Evolutionary conservation across 2,888 invertebrate genomes (phyloP).

Genomic region (Lepidocyrtinus sp.): DNA sequence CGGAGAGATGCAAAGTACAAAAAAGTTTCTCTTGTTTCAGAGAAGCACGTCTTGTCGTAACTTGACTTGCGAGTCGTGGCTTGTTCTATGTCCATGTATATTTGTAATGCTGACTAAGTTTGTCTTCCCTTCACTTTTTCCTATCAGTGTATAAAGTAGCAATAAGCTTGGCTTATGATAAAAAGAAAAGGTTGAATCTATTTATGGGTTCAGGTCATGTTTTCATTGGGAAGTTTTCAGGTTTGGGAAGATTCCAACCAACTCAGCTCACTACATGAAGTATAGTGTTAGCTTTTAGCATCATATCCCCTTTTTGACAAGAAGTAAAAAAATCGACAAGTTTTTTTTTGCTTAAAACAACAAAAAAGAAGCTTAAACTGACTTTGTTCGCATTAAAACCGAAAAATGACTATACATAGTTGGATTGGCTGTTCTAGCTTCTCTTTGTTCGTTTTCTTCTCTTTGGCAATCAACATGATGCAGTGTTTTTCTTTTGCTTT

Average conservation of each 20-base stretch:
- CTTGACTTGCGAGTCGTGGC: background rate
- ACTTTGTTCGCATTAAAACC: background rate
- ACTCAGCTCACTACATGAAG: conserved; percentile 20
- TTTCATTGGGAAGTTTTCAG: conserved; percentile 57
- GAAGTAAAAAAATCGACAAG: background rate
- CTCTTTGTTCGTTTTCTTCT: conserved; percentile 42
- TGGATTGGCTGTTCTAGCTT: conserved; percentile 29
- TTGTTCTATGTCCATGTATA: background rate
- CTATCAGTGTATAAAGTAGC: background rate
- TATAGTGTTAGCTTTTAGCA: conserved; percentile 43
- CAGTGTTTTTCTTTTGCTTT: conserved; percentile 51
- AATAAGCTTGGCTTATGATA: background rate
- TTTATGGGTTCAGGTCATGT: conserved; percentile 59
- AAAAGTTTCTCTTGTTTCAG: background rate
- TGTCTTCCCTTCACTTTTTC: background rate
- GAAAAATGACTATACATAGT: background rate
- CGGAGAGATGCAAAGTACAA: background rate
- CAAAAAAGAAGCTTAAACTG: background rate
- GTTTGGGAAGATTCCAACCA: conserved; percentile 56
- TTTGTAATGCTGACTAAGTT: background rate
- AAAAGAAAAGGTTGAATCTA: conserved; percentile 50
- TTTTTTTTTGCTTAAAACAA: background rate
- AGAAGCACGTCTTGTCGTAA: background rate
- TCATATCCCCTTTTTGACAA: conserved; percentile 18
- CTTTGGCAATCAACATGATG: conserved; percentile 49